phyloP scores from a whole-genome alignment of 35 echinoderm and acorn worm genomes.

The Holothuria glaberrima region DNA sequence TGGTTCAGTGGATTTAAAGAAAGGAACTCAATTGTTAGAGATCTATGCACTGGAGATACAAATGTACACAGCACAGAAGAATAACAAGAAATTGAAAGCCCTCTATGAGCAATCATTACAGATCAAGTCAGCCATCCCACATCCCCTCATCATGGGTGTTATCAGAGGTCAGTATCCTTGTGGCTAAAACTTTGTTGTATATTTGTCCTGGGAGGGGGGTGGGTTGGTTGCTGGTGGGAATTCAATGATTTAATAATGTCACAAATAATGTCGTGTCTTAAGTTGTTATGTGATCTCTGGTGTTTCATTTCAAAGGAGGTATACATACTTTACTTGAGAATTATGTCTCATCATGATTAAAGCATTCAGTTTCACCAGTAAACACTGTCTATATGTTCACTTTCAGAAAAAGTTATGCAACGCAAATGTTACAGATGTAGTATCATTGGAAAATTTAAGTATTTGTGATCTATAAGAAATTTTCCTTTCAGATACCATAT shows the following conservation, averaged over 20 bases:
- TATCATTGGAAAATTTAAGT: no score
- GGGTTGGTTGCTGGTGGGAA: not conserved
- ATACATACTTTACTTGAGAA: no score
- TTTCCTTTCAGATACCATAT: no score
- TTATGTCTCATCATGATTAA: no score
- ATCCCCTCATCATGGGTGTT: constrained; percentile 99
- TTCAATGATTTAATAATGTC: not conserved
- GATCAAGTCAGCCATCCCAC: constrained; percentile 99
- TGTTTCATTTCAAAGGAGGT: no score
- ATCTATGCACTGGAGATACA: constrained; percentile 99
- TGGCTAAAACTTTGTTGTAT: not conserved
- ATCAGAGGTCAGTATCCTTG: constrained; percentile 83
- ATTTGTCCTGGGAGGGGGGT: not conserved
- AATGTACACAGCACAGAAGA: constrained; percentile 99
- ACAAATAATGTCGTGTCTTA: not conserved
- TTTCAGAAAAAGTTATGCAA: no score
- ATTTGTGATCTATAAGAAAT: no score
- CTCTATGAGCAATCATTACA: constrained; percentile 97
- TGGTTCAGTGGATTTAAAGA: constrained; percentile 96
- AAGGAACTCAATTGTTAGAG: constrained; percentile 96
- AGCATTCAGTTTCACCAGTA: no score
- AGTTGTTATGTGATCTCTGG: no score
- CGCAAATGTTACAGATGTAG: no score
- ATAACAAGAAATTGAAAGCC: constrained; percentile 99
- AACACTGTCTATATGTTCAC: no score